A percentile compares a stretch with the other conserved stretches of the same genome.
Conservation (phyloP, 2,113 vertebrate genomes). For the Limanda limanda region DNA sequence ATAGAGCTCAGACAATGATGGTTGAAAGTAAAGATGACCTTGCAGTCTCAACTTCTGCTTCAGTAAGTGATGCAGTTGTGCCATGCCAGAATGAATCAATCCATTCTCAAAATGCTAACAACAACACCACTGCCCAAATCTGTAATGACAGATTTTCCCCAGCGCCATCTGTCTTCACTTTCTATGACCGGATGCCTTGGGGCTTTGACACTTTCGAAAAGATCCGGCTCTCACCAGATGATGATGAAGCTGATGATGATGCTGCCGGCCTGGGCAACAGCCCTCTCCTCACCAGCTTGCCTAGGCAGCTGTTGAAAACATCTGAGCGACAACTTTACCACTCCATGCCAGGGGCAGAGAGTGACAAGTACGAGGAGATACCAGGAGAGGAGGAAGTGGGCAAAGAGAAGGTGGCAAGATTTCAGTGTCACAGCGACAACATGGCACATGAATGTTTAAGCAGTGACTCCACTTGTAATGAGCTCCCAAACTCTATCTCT, state of each 20-base stretch:
- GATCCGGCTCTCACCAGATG: constrained; percentile 73
- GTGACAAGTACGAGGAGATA: constrained; percentile 13
- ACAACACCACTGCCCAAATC: constrained; percentile 9
- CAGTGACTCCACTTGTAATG: constrained; percentile 23
- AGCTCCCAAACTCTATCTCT: constrained; percentile 32
- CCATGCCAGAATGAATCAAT: constrained; percentile 45
- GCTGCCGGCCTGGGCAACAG: constrained; percentile 61
- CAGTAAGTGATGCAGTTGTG: constrained; percentile 61
- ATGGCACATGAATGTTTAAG: constrained; percentile 15
- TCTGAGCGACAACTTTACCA: constrained; percentile 22
- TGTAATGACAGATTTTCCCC: constrained; percentile 40
- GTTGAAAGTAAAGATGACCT: constrained; percentile 21
- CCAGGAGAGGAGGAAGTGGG: constrained; percentile 10
- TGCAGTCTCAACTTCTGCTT: not conserved
- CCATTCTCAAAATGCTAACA: constrained; percentile 34
- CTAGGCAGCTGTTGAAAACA: constrained; percentile 40
- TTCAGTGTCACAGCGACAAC: constrained; percentile 27
- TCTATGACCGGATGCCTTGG: constrained; percentile 16
- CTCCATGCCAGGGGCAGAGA: constrained; percentile 34
- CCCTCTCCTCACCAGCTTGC: constrained; percentile 56
- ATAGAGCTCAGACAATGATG: constrained; percentile 9
- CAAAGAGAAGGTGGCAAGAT: constrained; percentile 15
- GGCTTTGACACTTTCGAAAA: constrained; percentile 83
- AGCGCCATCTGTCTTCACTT: constrained; percentile 46
- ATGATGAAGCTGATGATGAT: constrained; percentile 42